Evolutionary conservation across 2,113 vertebrate genomes (phyloP), one percentile per base, ranked within the genome.

Genomic region (Equus przewalskii): DNA sequence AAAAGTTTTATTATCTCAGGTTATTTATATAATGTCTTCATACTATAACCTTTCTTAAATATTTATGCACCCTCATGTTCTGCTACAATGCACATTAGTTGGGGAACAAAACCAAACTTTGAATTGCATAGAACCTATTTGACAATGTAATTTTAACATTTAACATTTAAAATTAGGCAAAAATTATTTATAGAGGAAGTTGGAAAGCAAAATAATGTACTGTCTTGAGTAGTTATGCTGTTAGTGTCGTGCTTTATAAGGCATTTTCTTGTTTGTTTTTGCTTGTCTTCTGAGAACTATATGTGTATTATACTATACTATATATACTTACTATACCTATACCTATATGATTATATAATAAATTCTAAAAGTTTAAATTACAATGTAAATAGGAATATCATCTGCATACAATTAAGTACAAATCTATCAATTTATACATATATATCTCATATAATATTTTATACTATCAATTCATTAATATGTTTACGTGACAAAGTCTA

Each of bases 1-100:
- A 90, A 83, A 89, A 97, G 75, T 88, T 95, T 83, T 62, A 88
- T 92, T 92, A 97, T 98, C 76, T 97, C 58, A 84, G 75, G 67
- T 56, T 85, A 83, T 97, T 98, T 95, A 58, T 54, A 94, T 58
- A 88, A 73, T 49, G 33, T 87, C 85, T 33, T 87, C 21, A 13
- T 10, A 12, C 51, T 22, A 67, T 26, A 96, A 88, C 8, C 60
- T 83, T 90, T 81, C 28, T 51, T 12, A 76, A 91, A 0, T 3
- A 46, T 60, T 83, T 69, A 64, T 82, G 16, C n/a, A 46, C 24
- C 65, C 41, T 4, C 56, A 85, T 76, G 54, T 85, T 67, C 21
- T 89, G 12, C 51, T 70, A 33, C 7, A 24, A 12, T 94, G 19
- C 16, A 51, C 0, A 7, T 93, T 54, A 54, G 51, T 44, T 73